Conservation (phyloP, 2,888 invertebrate species). For the Harpalus rufipes region DNA sequence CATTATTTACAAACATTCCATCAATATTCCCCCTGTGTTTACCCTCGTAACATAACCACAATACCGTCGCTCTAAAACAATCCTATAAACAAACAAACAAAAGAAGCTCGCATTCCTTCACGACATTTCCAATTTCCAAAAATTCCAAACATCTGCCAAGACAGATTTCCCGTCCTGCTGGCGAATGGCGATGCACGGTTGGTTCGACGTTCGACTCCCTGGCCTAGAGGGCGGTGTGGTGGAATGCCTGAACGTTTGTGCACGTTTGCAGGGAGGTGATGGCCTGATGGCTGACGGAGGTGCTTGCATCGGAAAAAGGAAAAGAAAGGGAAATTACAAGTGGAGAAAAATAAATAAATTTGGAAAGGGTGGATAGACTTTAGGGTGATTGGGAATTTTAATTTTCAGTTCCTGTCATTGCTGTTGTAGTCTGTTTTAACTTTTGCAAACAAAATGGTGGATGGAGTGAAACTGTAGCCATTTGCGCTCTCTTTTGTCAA, state of each 20-base stretch:
- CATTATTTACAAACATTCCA: neutral
- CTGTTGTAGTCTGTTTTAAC: no score
- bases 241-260: neutral
- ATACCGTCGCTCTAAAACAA: neutral
- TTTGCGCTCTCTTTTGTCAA: no score
- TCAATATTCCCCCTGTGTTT: neutral
- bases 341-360: neutral
- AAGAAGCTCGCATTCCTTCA: constrained; percentile 10
- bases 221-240: neutral
- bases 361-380: neutral
- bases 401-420: neutral
- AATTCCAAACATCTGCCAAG: constrained; percentile 43
- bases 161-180: constrained; percentile 24
- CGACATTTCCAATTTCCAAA: constrained; percentile 51
- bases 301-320: neutral
- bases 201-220: neutral
- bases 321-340: neutral
- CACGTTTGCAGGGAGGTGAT: constrained; percentile 2
- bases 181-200: neutral
- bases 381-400: neutral
- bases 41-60: neutral
- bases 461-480: no score
- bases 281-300: neutral
- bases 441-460: no score
- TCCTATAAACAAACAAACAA: constrained; percentile 14